Conservation (phyloP, 2,888 invertebrate species). For the Apomyelois bistriatella region DNA sequence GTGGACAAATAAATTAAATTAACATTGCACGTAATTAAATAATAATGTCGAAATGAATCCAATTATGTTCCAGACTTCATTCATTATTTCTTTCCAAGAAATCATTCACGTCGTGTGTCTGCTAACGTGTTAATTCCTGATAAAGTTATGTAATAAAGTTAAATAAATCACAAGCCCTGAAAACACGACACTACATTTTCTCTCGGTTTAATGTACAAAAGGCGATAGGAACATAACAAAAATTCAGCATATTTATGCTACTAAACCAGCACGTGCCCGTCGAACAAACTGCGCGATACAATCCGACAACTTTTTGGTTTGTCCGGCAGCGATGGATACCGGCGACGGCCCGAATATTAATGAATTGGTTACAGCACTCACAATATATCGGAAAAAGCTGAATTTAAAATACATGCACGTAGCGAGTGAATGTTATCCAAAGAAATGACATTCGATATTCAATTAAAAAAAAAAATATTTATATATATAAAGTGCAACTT, state of each 20-base stretch:
- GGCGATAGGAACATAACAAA: background rate
- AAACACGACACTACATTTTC: too few relatives aligned
- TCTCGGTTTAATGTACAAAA: background rate
- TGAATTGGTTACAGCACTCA: constrained; percentile 16
- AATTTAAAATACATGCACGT: background rate
- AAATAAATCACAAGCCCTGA: too few relatives aligned
- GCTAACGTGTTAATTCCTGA: too few relatives aligned
- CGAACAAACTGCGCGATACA: background rate
- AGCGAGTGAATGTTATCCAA: background rate
- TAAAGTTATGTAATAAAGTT: too few relatives aligned
- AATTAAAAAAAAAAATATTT: too few relatives aligned
- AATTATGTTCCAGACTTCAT: too few relatives aligned
- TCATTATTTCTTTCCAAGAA: too few relatives aligned
- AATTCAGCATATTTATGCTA: background rate
- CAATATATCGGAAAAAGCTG: constrained; percentile 3
- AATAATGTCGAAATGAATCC: too few relatives aligned
- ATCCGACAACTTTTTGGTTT: constrained; percentile 18
- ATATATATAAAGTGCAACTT: too few relatives aligned
- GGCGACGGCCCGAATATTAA: constrained; percentile 17
- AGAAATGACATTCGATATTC: background rate
- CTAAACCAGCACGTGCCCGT: background rate
- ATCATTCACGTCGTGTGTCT: too few relatives aligned
- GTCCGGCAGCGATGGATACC: constrained; percentile 13
- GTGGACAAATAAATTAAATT: too few relatives aligned
- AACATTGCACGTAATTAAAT: too few relatives aligned